Percentiles rank a stretch among this genome's conserved stretches.
phyloP scores from a whole-genome alignment of 2,888 invertebrate species.

The Lordiphosa andalusiaca region DNA sequence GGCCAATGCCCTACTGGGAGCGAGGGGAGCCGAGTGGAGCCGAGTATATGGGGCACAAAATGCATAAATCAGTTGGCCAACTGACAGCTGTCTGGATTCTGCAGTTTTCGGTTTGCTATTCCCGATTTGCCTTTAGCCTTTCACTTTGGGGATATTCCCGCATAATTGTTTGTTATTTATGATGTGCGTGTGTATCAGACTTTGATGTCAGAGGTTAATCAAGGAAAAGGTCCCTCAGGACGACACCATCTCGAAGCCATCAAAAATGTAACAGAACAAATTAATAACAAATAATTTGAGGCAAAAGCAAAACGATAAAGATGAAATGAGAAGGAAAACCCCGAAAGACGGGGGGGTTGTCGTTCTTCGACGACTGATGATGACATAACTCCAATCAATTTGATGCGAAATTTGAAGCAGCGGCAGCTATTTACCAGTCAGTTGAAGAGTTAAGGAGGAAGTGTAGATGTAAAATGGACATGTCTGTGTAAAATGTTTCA shows the following conservation, averaged over 20 bases:
- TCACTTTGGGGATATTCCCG: conserved; percentile 36
- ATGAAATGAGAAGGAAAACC: too few species aligned
- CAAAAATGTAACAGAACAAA: conserved; percentile 33
- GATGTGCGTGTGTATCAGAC: conserved; percentile 40
- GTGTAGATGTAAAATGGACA: too few species aligned
- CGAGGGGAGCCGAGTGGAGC: too few species aligned
- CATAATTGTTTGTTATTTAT: conserved; percentile 70
- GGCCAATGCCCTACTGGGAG: too few species aligned
- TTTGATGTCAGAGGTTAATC: conserved; percentile 35
- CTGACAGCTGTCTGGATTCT: conserved; percentile 53
- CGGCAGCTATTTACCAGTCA: too few species aligned
- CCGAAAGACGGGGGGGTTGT: too few species aligned
- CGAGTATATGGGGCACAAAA: conserved; percentile 12
- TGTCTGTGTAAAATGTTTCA: too few species aligned
- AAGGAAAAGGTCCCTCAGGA: conserved; percentile 10
- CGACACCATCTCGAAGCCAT: conserved; percentile 11
- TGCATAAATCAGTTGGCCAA: conserved; percentile 64
- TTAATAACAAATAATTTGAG: conserved; percentile 23
- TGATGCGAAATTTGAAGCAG: neutral
- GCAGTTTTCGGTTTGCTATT: conserved; percentile 15
- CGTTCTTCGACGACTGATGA: too few species aligned
- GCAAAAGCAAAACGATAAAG: neutral
- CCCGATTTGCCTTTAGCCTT: neutral
- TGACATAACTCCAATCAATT: neutral
- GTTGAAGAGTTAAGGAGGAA: too few species aligned